phyloP scores from a whole-genome alignment of 2,113 vertebrate species.

The Scophthalmus maximus region DNA sequence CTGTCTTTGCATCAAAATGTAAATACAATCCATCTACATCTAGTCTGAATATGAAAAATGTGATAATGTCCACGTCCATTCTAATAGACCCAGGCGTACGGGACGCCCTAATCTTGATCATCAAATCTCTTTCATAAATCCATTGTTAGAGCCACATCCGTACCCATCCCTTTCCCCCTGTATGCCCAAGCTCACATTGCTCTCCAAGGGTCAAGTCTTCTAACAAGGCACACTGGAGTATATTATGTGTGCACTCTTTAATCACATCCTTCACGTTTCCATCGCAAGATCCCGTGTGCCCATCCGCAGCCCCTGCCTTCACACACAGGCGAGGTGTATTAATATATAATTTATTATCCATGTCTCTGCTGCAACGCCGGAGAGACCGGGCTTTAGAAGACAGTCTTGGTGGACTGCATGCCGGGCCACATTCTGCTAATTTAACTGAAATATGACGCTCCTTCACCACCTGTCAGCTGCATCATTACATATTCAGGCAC shows the following conservation, averaged over 20 bases:
- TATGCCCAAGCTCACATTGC: conserved; percentile 1
- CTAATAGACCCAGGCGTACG: neutral
- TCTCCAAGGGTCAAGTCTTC: conserved; percentile 38
- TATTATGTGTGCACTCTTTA: conserved; percentile 24
- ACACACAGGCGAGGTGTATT: conserved; percentile 31
- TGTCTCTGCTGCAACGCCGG: conserved; percentile 38
- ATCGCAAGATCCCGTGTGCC: conserved; percentile 17
- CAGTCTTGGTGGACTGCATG: conserved; percentile 9
- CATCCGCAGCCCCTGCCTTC: conserved; percentile 17
- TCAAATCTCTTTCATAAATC: conserved; percentile 47
- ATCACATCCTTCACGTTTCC: conserved; percentile 42
- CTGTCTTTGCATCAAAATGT: conserved; percentile 6
- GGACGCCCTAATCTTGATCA: conserved; percentile 16
- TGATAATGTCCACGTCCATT: conserved; percentile 16
- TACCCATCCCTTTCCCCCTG: conserved; percentile 2
- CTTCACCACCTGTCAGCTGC: neutral
- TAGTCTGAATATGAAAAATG: conserved; percentile 3
- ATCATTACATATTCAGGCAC: conserved; percentile 13
- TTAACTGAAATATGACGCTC: conserved; percentile 27
- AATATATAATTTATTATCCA: conserved; percentile 47
- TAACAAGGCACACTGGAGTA: conserved; percentile 6
- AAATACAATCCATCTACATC: conserved; percentile 26
- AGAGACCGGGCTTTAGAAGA: neutral
- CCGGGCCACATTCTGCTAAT: conserved; percentile 18
- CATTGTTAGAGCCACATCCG: neutral